A percentile compares a stretch with the other conserved stretches of the same genome.
Evolutionary conservation across 2,113 vertebrate species (phyloP).

Genomic region (Empidonax alnorum): DNA sequence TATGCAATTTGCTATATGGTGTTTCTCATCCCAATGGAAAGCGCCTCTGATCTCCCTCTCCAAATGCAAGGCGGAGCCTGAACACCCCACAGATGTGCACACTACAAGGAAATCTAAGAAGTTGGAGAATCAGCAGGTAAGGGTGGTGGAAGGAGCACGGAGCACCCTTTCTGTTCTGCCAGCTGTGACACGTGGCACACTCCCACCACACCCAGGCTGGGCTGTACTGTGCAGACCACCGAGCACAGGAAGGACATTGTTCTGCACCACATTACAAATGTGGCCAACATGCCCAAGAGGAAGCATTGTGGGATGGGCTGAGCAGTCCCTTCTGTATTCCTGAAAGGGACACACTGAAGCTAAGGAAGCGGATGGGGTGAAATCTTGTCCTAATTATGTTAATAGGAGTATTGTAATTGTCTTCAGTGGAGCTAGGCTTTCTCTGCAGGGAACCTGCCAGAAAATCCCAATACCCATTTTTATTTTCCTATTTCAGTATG

Average conservation of each 20-base stretch:
- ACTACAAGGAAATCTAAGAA: accelerated
- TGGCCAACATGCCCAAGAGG: background rate
- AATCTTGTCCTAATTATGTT: constrained; percentile 4
- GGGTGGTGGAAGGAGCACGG: background rate
- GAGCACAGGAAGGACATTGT: background rate
- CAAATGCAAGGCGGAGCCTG: background rate
- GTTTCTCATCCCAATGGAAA: background rate
- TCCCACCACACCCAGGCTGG: background rate
- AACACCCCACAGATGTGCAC: background rate
- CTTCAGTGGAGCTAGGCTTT: background rate
- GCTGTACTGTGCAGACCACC: accelerated
- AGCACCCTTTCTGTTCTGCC: background rate
- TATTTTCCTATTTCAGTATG: constrained; percentile 28
- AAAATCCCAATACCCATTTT: constrained; percentile 16
- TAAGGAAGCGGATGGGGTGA: background rate
- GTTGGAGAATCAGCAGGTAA: background rate
- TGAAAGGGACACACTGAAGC: background rate
- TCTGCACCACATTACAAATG: accelerated
- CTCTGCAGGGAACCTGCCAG: background rate
- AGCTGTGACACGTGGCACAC: accelerated
- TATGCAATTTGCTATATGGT: background rate
- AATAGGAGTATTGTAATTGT: background rate
- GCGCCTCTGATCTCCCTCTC: background rate
- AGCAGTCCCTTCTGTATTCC: background rate
- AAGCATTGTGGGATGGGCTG: background rate